Percentiles rank a stretch among this genome's conserved stretches.
phyloP scores from a whole-genome alignment of 2,888 invertebrate species.

The Suillia variegata region DNA sequence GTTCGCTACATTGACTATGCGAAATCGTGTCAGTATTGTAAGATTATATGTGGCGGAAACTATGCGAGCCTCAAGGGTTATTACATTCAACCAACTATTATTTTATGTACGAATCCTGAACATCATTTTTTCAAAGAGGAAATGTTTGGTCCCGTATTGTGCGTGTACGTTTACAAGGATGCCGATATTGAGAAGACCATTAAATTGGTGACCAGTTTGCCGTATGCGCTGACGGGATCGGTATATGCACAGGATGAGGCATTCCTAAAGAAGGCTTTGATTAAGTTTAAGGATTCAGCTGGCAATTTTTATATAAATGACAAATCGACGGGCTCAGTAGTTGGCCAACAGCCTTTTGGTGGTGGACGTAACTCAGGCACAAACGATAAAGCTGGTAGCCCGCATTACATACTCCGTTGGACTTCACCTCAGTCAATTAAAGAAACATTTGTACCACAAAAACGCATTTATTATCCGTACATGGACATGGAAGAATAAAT shows the following conservation, averaged over 20 bases:
- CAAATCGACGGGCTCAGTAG: constrained; percentile 96
- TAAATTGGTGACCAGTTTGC: constrained; percentile 75
- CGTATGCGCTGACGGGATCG: constrained; percentile 92
- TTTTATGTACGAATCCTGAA: constrained; percentile 78
- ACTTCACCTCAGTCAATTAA: constrained; percentile 91
- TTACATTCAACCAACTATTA: constrained; percentile 92
- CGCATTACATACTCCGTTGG: constrained; percentile 89
- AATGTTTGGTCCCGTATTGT: constrained; percentile 93
- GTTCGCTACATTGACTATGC: constrained; percentile 85
- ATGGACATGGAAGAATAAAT: constrained; percentile 70
- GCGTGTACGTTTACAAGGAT: constrained; percentile 88
- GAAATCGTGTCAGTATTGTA: constrained; percentile 59
- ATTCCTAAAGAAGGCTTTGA: constrained; percentile 75
- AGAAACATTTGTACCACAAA: constrained; percentile 82
- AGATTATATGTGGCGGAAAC: constrained; percentile 85
- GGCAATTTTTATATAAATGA: constrained; percentile 99
- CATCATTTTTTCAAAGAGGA: constrained; percentile 89
- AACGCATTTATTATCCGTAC: constrained; percentile 82
- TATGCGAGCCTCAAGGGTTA: constrained; percentile 83
- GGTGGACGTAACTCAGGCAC: constrained; percentile 95
- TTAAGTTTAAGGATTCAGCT: constrained; percentile 81
- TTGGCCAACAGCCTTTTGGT: constrained; percentile 98
- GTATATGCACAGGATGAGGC: constrained; percentile 82
- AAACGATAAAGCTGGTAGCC: constrained; percentile 98
- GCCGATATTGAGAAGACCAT: constrained; percentile 70